Percentiles rank a stretch among this genome's conserved stretches.
Conservation (phyloP, 2,113 vertebrate species). For the Brachyhypopomus gauderio region DNA sequence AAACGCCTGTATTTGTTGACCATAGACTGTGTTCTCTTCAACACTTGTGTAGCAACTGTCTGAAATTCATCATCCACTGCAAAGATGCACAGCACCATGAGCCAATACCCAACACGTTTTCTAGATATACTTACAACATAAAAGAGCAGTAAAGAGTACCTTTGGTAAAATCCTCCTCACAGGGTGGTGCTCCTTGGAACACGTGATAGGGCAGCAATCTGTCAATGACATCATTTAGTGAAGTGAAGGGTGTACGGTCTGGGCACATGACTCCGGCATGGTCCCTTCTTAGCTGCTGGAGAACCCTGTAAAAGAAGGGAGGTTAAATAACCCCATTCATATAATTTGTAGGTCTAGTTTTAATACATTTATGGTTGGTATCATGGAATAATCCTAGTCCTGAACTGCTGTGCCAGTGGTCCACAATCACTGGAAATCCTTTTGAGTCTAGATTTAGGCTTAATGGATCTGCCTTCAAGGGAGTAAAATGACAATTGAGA, state of each 20-base stretch:
- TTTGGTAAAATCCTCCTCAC: conserved; percentile 82
- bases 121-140: not conserved
- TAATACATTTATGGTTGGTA: no score
- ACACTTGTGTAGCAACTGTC: conserved; percentile 85
- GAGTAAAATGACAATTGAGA: not conserved
- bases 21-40: conserved; percentile 92
- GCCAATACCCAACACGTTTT: not conserved
- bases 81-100: conserved; percentile 5
- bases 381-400: no score
- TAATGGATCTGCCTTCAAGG: no score
- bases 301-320: conserved; percentile 72
- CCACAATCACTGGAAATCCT: no score
- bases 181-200: conserved; percentile 87
- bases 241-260: conserved; percentile 81
- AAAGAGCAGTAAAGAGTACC: conserved; percentile 59
- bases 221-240: conserved; percentile 82
- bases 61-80: conserved; percentile 83
- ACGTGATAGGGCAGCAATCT: conserved; percentile 92
- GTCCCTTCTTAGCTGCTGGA: conserved; percentile 87
- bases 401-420: no score
- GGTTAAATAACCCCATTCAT: no score
- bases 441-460: no score
- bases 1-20: conserved; percentile 95
- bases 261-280: conserved; percentile 80
- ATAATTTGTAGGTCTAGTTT: no score